These are phyloP conservation scores for Ictalurus punctatus DNA, from an alignment of 2,113 vertebrate species.

Conservation along the genomic window DNA sequence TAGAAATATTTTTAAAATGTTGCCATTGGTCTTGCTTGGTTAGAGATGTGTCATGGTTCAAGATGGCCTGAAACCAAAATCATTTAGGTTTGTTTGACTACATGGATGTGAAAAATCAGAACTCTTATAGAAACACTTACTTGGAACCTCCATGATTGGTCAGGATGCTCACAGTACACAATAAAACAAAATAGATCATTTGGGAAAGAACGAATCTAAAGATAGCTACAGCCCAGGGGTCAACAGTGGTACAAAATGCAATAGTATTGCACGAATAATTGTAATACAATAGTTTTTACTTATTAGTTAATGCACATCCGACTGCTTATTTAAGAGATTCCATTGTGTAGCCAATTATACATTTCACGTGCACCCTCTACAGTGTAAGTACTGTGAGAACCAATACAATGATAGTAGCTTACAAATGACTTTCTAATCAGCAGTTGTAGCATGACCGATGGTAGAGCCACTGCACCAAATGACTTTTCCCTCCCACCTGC, in stretches of 20 bases:
- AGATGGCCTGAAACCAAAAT: neutral
- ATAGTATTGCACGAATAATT: neutral
- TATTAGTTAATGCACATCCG: neutral
- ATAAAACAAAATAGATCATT: neutral
- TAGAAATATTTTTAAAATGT: neutral
- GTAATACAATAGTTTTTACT: neutral
- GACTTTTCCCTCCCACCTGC: slow-evolving; percentile 11
- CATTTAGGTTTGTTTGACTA: neutral
- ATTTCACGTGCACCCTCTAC: neutral
- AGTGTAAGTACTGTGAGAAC: neutral
- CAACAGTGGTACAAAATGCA: neutral
- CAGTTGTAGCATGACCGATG: neutral
- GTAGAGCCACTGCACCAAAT: neutral
- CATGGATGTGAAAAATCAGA: neutral
- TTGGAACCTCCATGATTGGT: neutral
- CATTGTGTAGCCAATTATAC: neutral
- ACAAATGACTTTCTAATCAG: neutral
- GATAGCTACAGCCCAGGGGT: neutral
- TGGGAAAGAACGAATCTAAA: neutral
- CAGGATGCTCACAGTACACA: neutral
- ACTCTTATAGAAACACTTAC: neutral
- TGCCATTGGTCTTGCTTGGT: neutral
- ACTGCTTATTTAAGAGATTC: neutral
- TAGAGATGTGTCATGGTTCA: neutral
- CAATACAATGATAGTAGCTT: neutral